Conservation (phyloP, 2,888 invertebrate genomes). For the Ormyrus nitidulus region DNA sequence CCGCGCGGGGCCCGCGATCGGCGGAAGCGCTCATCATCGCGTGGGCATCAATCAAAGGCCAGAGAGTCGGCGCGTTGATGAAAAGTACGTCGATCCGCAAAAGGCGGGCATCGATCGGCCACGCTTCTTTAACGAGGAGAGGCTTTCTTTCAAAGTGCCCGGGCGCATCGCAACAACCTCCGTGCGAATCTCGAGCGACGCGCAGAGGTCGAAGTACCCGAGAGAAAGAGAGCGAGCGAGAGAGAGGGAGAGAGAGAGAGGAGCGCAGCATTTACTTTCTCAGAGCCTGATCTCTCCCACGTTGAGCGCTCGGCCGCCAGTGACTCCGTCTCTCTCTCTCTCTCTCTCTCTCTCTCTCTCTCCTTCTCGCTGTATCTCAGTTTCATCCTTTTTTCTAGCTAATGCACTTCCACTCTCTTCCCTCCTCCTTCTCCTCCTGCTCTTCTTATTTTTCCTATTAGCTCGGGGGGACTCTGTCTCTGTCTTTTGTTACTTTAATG, state of each 20-base stretch:
- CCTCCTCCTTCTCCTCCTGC: neutral
- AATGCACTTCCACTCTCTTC: constrained; percentile 36
- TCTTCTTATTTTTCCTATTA: constrained; percentile 9
- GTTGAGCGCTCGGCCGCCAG: constrained; percentile 51
- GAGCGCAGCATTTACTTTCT: constrained; percentile 60
- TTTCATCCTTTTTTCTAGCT: constrained; percentile 36
- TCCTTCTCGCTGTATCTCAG: constrained; percentile 24
- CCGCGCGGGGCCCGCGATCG: no score
- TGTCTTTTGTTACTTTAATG: constrained; percentile 25
- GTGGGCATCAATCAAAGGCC: no score
- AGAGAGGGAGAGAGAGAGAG: constrained; percentile 4
- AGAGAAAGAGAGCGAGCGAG: constrained; percentile 8
- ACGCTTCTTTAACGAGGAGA: constrained; percentile 1
- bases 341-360: no score
- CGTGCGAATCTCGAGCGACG: constrained; percentile 60
- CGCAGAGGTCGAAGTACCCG: constrained; percentile 60
- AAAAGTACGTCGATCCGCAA: no score
- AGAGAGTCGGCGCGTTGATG: no score
- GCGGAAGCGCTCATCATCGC: no score
- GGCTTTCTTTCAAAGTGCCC: neutral
- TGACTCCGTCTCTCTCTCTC: constrained; percentile 36
- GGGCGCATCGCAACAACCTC: constrained; percentile 9
- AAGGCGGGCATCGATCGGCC: no score
- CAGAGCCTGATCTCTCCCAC: constrained; percentile 66
- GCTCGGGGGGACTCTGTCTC: constrained; percentile 9